A percentile compares a stretch with the other conserved stretches of the same genome.
phyloP scores from a whole-genome alignment of 1,140 invertebrate species.

The Rhynchophorus ferrugineus region DNA sequence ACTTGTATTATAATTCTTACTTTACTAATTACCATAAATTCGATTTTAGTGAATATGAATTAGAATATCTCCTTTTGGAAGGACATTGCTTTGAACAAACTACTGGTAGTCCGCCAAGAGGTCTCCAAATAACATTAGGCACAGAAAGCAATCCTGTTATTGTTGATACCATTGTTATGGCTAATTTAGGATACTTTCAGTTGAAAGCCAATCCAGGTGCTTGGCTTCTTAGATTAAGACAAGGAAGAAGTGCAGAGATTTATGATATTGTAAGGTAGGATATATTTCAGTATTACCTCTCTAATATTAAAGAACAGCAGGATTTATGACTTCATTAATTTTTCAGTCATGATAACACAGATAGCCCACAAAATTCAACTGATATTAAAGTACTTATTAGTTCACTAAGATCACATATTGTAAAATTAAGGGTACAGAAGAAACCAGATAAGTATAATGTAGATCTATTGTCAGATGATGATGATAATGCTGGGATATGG shows the following conservation, averaged over 20 bases:
- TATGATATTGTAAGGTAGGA: slow-evolving; percentile 72
- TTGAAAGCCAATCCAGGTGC: slow-evolving; percentile 96
- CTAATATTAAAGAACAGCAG: too few relatives aligned
- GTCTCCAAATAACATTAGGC: slow-evolving; percentile 93
- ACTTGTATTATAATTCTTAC: slow-evolving; percentile 8
- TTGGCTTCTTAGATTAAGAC: slow-evolving; percentile 80
- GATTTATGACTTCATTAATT: too few relatives aligned
- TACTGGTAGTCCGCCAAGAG: slow-evolving; percentile 87
- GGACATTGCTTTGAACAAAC: slow-evolving; percentile 94
- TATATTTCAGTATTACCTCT: background rate
- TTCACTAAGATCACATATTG: slow-evolving; percentile 81
- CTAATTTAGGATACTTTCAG: slow-evolving; percentile 97
- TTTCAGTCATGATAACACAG: slow-evolving; percentile 65
- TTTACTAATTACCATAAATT: slow-evolving; percentile 1
- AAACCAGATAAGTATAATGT: slow-evolving; percentile 78
- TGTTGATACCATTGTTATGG: slow-evolving; percentile 99
- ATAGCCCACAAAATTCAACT: slow-evolving; percentile 56
- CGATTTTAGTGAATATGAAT: slow-evolving; percentile 84
- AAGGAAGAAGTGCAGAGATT: slow-evolving; percentile 90
- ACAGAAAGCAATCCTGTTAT: slow-evolving; percentile 66
- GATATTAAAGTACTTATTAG: slow-evolving; percentile 81
- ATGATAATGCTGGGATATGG: slow-evolving; percentile 70
- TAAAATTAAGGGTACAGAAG: slow-evolving; percentile 85
- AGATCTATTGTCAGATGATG: slow-evolving; percentile 78
- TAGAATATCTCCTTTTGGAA: slow-evolving; percentile 87